Evolutionary conservation across 2,113 vertebrate species (phyloP).

Genomic region (Heloderma charlesbogerti): DNA sequence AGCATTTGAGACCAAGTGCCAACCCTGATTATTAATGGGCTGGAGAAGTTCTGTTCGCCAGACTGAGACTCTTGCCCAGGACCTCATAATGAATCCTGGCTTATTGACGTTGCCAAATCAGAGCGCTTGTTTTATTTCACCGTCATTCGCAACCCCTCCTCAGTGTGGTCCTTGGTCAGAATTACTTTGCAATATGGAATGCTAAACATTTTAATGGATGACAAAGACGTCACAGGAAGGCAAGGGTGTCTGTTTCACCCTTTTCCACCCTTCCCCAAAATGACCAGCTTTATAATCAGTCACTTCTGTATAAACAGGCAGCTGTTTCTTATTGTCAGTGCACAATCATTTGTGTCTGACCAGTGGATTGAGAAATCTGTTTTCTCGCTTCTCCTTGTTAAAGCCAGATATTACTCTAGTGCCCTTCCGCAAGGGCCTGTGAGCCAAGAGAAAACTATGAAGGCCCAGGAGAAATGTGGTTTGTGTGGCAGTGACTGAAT

Average conservation of each 20-base stretch:
- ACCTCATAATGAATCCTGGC: neutral
- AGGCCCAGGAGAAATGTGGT: slow-evolving; percentile 50
- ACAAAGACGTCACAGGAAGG: neutral
- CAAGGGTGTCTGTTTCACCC: neutral
- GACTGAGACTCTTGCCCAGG: too few relatives aligned
- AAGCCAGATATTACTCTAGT: slow-evolving; percentile 31
- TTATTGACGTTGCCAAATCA: neutral
- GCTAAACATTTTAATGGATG: neutral
- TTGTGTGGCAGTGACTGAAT: slow-evolving; percentile 38
- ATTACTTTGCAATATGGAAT: neutral
- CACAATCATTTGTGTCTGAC: slow-evolving; percentile 25
- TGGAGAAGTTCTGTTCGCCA: neutral
- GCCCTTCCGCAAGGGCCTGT: slow-evolving; percentile 46
- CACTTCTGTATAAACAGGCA: neutral
- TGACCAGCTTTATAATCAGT: neutral
- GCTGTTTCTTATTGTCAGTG: slow-evolving; percentile 5
- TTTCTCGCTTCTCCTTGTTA: slow-evolving; percentile 54
- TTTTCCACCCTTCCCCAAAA: neutral
- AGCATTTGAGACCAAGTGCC: neutral
- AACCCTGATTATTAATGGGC: neutral
- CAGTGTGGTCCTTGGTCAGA: neutral
- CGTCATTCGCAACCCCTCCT: rapidly evolving
- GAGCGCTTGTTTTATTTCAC: neutral
- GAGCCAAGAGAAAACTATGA: slow-evolving; percentile 72
- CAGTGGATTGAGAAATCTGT: slow-evolving; percentile 59